phyloP scores from a whole-genome alignment of 2,797 vertebrate genomes.

The Poeciliopsis gracilis region DNA sequence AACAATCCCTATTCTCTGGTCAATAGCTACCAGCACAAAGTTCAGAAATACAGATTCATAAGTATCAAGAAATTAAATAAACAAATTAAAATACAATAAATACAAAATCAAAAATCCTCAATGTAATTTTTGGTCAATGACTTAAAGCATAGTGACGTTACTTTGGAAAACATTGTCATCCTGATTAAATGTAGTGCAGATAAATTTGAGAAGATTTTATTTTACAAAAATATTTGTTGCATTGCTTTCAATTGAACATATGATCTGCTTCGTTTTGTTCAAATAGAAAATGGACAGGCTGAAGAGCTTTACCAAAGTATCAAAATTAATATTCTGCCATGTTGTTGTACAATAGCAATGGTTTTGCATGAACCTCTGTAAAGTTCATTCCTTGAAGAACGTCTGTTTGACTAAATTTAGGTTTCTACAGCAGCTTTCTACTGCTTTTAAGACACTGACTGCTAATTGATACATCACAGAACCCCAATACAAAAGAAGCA shows the following conservation, averaged over 20 bases:
- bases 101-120: background rate
- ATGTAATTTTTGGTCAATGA: background rate
- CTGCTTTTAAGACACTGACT: background rate
- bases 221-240: background rate
- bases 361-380: background rate
- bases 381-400: background rate
- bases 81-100: background rate
- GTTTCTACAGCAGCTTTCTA: background rate
- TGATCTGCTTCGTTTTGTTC: background rate
- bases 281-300: background rate
- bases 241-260: background rate
- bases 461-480: background rate
- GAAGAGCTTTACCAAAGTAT: background rate
- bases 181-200: background rate
- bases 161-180: background rate
- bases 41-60: background rate
- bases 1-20: background rate
- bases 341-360: background rate
- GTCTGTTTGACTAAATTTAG: background rate
- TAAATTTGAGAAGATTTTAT: background rate
- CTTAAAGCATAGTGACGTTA: background rate
- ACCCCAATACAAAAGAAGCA: background rate
- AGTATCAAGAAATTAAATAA: background rate
- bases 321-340: background rate
- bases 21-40: background rate